Conservation (phyloP, 37 sponge, comb jelly and placozoan genomes). For the Aplysina aerophoba region DNA sequence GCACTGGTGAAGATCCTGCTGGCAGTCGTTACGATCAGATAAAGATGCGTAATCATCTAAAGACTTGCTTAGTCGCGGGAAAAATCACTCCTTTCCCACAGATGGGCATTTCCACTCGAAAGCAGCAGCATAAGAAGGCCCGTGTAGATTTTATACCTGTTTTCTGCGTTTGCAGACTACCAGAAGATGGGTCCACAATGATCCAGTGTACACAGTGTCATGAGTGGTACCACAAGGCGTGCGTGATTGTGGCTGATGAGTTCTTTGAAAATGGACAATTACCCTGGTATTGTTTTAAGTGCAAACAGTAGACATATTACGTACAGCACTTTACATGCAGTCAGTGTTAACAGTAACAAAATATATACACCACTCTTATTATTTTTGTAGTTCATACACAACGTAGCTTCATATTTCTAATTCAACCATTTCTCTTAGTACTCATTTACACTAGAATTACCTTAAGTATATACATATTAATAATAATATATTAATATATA, state of each 20-base stretch:
- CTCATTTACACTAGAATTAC: no score
- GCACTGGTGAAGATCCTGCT: conserved; percentile 6
- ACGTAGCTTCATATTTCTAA: background rate
- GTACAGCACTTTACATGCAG: background rate
- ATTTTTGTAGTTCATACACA: background rate
- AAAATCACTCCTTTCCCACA: background rate
- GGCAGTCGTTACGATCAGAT: no score
- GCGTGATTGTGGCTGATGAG: conserved; percentile 4
- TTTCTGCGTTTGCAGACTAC: background rate
- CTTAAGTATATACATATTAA: no score
- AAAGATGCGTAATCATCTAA: background rate
- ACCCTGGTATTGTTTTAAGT: background rate
- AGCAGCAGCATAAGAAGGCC: conserved; percentile 8
- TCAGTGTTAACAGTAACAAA: background rate
- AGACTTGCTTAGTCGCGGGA: background rate
- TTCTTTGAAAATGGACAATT: conserved; percentile 1
- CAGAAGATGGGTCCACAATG: conserved; percentile 3
- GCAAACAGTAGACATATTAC: background rate
- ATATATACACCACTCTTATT: background rate
- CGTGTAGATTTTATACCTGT: background rate
- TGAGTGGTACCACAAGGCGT: conserved; percentile 3
- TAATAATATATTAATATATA: no score
- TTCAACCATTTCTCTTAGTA: no score
- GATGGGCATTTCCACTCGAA: background rate
- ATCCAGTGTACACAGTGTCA: conserved; percentile 7